Conservation (phyloP, 2,888 invertebrate genomes). For the Tipula lateralis region DNA sequence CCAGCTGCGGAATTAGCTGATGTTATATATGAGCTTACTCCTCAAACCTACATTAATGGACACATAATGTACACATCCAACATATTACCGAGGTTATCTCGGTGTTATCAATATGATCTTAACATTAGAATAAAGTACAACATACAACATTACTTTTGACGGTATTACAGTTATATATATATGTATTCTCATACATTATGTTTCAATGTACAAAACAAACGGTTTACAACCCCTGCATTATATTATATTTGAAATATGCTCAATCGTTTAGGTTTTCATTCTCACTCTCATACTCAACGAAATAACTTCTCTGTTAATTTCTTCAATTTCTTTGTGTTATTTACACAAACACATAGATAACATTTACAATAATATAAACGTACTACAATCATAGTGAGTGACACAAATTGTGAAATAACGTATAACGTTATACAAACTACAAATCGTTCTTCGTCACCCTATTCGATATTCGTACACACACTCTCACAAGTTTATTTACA, state of each 20-base stretch:
- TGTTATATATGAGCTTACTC: no score
- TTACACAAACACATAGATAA: neutral
- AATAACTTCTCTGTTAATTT: neutral
- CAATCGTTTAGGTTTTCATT: neutral
- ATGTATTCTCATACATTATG: no score
- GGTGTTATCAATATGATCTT: no score
- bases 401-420: neutral
- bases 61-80: no score
- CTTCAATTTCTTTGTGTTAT: neutral
- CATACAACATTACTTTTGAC: no score
- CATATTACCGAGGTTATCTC: no score
- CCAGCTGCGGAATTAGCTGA: no score
- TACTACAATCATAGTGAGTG: neutral
- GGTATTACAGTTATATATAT: no score
- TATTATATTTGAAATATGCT: neutral
- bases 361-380: neutral
- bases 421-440: neutral
- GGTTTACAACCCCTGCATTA: neutral
- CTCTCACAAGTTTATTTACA: neutral
- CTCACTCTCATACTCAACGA: neutral
- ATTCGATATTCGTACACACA: neutral
- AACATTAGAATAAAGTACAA: no score
- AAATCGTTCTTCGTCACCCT: neutral
- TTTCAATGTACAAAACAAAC: no score
- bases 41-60: no score